Conservation (phyloP, 1,140 invertebrate species). For the Euura saliciscinereae region DNA sequence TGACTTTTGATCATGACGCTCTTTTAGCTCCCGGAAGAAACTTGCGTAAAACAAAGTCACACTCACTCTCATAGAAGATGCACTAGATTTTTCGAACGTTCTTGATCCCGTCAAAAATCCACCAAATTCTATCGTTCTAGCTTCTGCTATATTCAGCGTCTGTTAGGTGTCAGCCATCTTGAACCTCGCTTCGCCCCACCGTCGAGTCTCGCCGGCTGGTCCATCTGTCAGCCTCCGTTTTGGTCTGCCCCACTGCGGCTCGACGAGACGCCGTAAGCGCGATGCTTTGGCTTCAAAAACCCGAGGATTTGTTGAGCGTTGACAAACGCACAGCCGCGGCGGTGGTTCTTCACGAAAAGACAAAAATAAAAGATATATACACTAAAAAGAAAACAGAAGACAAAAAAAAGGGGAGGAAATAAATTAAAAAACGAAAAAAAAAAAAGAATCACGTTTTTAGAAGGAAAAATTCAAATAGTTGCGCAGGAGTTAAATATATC, state of each 20-base stretch:
- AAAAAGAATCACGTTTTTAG: conserved; percentile 5
- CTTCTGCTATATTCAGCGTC: neutral
- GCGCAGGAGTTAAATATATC: neutral
- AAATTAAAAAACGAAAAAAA: conserved; percentile 10
- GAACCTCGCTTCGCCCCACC: conserved; percentile 4
- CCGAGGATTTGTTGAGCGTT: conserved; percentile 7
- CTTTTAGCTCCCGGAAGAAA: too few relatives aligned
- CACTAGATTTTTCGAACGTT: neutral
- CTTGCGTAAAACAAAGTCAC: neutral
- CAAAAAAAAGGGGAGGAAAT: conserved; percentile 2
- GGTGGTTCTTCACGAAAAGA: neutral
- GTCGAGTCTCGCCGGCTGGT: neutral
- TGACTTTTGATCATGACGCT: too few relatives aligned
- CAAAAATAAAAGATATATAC: conserved; percentile 3
- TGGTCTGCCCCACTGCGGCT: neutral
- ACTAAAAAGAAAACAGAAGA: conserved; percentile 6
- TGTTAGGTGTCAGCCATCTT: conserved; percentile 23
- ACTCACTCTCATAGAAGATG: neutral
- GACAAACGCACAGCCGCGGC: conserved; percentile 12
- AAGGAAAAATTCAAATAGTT: neutral
- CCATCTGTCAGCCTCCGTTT: conserved; percentile 1
- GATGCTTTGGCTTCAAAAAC: neutral
- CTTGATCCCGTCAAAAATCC: neutral
- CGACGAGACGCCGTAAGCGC: neutral
- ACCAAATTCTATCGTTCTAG: neutral